Percentiles rank a stretch among this genome's conserved stretches.
Conservation (phyloP, 2,113 vertebrate genomes). For the Calyptomena viridis region DNA sequence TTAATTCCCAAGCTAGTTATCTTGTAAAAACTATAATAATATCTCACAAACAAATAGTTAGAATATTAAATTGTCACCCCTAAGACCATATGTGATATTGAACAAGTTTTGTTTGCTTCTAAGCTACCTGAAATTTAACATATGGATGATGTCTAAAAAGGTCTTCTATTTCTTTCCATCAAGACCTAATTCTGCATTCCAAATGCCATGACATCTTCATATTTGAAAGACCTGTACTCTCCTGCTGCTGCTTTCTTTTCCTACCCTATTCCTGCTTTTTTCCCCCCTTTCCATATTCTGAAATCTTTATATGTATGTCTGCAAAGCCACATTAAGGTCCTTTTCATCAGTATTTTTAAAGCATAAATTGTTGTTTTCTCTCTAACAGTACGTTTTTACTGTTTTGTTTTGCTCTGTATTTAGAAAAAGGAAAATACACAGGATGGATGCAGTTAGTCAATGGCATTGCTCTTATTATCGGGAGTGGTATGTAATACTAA, state of each 20-base stretch:
- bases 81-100: background rate
- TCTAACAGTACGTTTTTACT: background rate
- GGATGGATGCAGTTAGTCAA: background rate
- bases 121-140: background rate
- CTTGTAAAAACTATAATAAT: background rate
- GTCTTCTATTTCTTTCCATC: background rate
- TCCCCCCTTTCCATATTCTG: background rate
- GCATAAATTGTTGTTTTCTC: background rate
- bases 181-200: background rate
- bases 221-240: background rate
- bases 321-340: background rate
- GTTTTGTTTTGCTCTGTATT: background rate
- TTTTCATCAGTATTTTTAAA: background rate
- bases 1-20: background rate
- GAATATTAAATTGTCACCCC: background rate
- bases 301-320: background rate
- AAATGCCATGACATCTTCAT: background rate
- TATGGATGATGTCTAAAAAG: background rate
- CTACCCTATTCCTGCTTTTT: background rate
- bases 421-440: background rate
- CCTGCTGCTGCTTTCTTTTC: background rate
- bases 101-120: background rate
- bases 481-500: background rate
- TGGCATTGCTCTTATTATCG: background rate
- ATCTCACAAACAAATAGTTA: background rate